These are phyloP conservation scores for Vultur gryphus DNA, from an alignment of 2,797 vertebrate genomes.

Conservation along the genomic window DNA sequence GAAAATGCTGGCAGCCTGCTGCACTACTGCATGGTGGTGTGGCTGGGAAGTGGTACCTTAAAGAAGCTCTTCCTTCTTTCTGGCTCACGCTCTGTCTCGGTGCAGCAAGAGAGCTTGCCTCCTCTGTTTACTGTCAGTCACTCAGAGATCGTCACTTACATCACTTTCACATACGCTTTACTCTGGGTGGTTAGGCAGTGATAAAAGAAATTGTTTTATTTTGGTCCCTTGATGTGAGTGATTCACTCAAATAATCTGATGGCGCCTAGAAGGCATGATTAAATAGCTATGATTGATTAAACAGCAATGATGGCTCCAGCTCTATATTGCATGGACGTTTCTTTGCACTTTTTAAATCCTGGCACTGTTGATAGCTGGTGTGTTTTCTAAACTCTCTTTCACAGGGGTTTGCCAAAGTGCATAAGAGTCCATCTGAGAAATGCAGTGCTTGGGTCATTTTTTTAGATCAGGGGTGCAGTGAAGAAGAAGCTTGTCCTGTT, in stretches of 20 bases:
- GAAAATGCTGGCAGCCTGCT: not conserved
- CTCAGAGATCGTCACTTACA: not conserved
- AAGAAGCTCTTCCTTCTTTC: not conserved
- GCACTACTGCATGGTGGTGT: not conserved
- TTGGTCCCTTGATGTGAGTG: not conserved
- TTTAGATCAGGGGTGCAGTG: not conserved
- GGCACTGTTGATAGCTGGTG: not conserved
- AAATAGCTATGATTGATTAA: not conserved
- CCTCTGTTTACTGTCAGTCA: not conserved
- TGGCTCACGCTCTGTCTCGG: not conserved
- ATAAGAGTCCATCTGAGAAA: not conserved
- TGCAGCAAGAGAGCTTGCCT: not conserved
- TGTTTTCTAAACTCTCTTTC: not conserved
- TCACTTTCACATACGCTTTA: not conserved
- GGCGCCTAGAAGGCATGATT: not conserved
- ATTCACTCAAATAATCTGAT: not conserved
- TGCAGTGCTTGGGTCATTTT: not conserved
- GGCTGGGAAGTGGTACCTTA: not conserved
- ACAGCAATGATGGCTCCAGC: not conserved
- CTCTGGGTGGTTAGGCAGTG: not conserved
- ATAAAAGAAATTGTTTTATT: conserved; percentile 13
- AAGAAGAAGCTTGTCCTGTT: conserved; percentile 38
- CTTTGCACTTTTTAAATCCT: not conserved
- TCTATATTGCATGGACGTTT: not conserved
- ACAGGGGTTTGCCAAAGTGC: not conserved